Evolutionary conservation across 2,888 invertebrate species (phyloP).

Genomic region (Laspeyria flexula): DNA sequence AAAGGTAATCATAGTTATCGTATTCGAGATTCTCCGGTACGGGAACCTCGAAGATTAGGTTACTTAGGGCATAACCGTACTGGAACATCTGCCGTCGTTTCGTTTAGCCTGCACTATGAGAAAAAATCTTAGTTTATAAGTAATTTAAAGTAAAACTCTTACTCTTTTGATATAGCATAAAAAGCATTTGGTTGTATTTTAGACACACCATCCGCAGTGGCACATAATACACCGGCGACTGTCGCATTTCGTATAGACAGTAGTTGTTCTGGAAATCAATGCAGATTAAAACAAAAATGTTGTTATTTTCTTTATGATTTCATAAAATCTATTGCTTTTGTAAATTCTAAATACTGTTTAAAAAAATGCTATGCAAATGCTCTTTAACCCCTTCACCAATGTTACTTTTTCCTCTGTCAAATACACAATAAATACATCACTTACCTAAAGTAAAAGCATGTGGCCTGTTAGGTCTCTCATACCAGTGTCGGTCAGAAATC

Average conservation of each 20-base stretch:
- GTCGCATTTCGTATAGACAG: slow-evolving; percentile 61
- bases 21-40: too few species aligned
- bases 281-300: background rate
- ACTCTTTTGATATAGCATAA: background rate
- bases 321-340: too few species aligned
- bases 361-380: too few species aligned
- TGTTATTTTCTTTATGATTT: background rate
- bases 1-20: too few species aligned
- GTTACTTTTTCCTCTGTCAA: too few species aligned
- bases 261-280: slow-evolving; percentile 59
- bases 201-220: slow-evolving; percentile 60
- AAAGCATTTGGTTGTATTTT: slow-evolving; percentile 63
- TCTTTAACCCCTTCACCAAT: too few species aligned
- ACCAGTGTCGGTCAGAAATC: slow-evolving; percentile 93
- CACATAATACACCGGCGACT: slow-evolving; percentile 59
- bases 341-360: too few species aligned
- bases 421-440: slow-evolving; percentile 6
- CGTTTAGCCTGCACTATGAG: too few species aligned
- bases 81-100: too few species aligned
- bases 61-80: too few species aligned
- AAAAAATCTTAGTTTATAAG: too few species aligned
- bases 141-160: background rate
- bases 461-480: slow-evolving; percentile 46
- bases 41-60: too few species aligned
- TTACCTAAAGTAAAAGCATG: slow-evolving; percentile 49